Evolutionary conservation across 2,113 vertebrate species (phyloP).

Genomic region (Callopanchax toddi): DNA sequence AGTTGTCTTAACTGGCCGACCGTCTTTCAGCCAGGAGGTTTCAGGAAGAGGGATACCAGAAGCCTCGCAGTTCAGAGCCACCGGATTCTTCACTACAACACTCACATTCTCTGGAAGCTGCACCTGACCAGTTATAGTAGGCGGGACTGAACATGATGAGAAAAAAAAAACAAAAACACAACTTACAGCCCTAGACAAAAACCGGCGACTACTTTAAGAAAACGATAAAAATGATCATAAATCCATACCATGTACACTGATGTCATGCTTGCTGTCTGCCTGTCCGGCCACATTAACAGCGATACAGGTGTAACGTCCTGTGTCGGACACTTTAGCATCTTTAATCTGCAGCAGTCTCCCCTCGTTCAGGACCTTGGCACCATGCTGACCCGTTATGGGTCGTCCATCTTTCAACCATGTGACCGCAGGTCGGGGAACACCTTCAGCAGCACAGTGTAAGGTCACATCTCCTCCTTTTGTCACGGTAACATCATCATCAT

Average conservation of each 20-base stretch:
- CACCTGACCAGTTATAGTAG: conserved; percentile 83
- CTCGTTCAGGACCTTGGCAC: conserved; percentile 74
- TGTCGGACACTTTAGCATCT: conserved; percentile 83
- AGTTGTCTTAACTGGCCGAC: conserved; percentile 80
- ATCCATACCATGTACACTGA: conserved; percentile 89
- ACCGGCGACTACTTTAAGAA: neutral
- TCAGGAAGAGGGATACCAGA: conserved; percentile 92
- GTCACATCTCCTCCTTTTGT: conserved; percentile 82
- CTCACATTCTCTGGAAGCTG: conserved; percentile 87
- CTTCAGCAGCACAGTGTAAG: conserved; percentile 86
- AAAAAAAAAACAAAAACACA: neutral
- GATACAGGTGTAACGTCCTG: conserved; percentile 90
- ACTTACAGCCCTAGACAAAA: neutral
- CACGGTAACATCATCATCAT: conserved; percentile 73
- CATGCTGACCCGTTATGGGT: conserved; percentile 69
- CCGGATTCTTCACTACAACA: conserved; percentile 89
- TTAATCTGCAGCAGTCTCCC: conserved; percentile 84
- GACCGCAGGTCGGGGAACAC: conserved; percentile 85
- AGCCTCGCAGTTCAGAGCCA: conserved; percentile 89
- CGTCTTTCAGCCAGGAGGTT: conserved; percentile 90
- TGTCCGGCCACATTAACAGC: conserved; percentile 91
- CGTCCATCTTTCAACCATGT: conserved; percentile 92
- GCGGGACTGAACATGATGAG: conserved; percentile 81
- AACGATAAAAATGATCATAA: rapidly evolving
- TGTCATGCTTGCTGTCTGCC: conserved; percentile 87